Base-by-base conservation (phyloP, 2,113 vertebrate species). In the Hoplias malabaricus region DNA sequence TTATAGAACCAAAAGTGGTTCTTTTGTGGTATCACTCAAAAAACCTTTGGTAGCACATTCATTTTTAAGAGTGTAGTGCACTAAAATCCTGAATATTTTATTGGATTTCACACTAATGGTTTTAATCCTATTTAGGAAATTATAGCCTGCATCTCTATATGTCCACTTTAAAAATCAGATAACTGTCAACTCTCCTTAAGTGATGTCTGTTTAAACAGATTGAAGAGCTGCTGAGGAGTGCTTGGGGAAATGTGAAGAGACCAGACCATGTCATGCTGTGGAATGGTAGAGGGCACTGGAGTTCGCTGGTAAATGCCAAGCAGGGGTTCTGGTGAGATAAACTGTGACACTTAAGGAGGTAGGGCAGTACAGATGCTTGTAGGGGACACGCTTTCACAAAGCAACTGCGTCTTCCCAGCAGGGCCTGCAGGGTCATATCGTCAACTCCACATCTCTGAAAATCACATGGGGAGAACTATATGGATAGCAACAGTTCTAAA, bases 371-470 rank as follows among this genome's bases (percentile, higher is more conserved):
- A 19, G 66, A 25, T 38, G 40, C 50, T 29, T 33, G 25, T 13
- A 43, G 50, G 48, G 50, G 19, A 59, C 72, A 63, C 16, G 29
- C 36, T 46, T 56, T 56, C 56, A 46, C 40, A 70, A 27, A 29
- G 67, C 25, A 21, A 53, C 69, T 53, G 27, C 43, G 57, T 57
- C 71, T 71, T 78, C 23, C n/a, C 66, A 78, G 67, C 56, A 78
- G 57, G 43, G 14, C 68, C 16, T 43, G 53, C 27, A 34, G 21
- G 57, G 56, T 16, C 54, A 62, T 31, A 62, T 50, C 68, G 34
- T 62, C 21, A 53, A 53, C 25, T 78, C 31, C 69, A 16, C 68
- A 54, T 33, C 38, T 43, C 42, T 63, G 13, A 74, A 43, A 74
- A 50, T 11, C 43, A 36, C 36, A 59, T 43, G 53, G 36, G 25